Percentiles rank a stretch among this genome's conserved stretches.
These are phyloP conservation scores for Coccyzus lansbergi DNA, from an alignment of 2,797 vertebrate species.

Conservation along the genomic window DNA sequence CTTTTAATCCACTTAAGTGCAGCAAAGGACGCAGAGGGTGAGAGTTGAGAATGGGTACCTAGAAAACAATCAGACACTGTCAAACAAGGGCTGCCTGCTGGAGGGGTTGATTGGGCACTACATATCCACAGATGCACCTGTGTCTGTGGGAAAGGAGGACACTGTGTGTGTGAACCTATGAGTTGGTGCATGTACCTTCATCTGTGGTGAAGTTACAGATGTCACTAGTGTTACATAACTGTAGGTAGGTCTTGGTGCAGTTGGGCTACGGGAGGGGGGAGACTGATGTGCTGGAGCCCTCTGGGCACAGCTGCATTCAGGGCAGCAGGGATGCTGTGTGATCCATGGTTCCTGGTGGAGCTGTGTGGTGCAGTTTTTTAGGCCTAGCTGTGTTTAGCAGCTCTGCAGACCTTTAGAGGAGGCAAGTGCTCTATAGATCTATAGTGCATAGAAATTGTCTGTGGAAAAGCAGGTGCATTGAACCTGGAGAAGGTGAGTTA, in stretches of 20 bases:
- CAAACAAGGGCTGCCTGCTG: background rate
- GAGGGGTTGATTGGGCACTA: background rate
- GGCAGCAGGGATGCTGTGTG: background rate
- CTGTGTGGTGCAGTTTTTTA: background rate
- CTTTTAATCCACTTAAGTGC: constrained; percentile 19
- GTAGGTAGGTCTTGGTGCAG: background rate
- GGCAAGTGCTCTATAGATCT: background rate
- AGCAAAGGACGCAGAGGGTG: background rate
- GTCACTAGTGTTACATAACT: background rate
- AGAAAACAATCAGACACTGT: background rate
- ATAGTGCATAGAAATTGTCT: background rate
- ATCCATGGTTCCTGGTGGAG: background rate
- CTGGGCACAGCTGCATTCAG: background rate
- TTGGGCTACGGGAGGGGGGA: background rate
- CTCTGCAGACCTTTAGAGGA: background rate
- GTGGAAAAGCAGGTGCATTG: background rate
- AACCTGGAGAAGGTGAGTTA: background rate
- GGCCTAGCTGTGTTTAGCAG: background rate
- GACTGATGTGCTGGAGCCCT: background rate
- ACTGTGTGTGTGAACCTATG: background rate
- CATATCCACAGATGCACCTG: background rate
- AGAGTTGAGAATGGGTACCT: background rate
- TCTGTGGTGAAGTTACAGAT: background rate
- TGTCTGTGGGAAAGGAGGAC: background rate
- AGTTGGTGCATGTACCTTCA: background rate